A percentile compares a stretch with the other conserved stretches of the same genome.
phyloP scores from a whole-genome alignment of 2,113 vertebrate genomes.

The Lontra canadensis region DNA sequence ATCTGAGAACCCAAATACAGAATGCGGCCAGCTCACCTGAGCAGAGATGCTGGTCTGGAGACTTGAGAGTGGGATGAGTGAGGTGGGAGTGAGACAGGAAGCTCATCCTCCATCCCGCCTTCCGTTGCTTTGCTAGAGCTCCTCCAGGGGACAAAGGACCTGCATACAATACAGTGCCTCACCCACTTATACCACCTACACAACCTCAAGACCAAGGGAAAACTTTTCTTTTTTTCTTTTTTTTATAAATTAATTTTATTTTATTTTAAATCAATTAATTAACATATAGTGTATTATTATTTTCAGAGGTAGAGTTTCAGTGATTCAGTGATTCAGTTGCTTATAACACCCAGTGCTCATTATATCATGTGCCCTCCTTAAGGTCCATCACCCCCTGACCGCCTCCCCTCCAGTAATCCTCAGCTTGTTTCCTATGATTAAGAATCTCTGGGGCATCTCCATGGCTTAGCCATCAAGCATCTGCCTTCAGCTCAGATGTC shows the following conservation, averaged over 20 bases:
- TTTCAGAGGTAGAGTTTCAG: too few species aligned
- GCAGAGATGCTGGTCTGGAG: not conserved
- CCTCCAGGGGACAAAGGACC: fast-evolving
- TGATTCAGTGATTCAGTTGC: too few species aligned
- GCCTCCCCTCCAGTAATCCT: too few species aligned
- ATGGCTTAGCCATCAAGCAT: too few species aligned
- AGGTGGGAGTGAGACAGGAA: not conserved
- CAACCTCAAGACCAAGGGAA: not conserved
- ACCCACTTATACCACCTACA: not conserved
- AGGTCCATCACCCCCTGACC: too few species aligned
- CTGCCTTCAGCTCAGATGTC: too few species aligned
- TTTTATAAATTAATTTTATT: not conserved
- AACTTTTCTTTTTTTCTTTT: not conserved
- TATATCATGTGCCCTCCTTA: too few species aligned
- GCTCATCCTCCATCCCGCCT: fast-evolving
- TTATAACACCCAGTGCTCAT: too few species aligned
- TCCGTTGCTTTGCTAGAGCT: not conserved
- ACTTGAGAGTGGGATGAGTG: not conserved
- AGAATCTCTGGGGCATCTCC: too few species aligned
- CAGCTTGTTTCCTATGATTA: too few species aligned
- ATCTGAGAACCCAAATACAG: not conserved
- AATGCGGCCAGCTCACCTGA: not conserved
- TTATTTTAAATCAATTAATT: not conserved
- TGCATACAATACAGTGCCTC: not conserved
- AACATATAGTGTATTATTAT: not conserved